Base-by-base conservation (phyloP, 2,888 invertebrate genomes). In the Eupeodes latifasciatus region DNA sequence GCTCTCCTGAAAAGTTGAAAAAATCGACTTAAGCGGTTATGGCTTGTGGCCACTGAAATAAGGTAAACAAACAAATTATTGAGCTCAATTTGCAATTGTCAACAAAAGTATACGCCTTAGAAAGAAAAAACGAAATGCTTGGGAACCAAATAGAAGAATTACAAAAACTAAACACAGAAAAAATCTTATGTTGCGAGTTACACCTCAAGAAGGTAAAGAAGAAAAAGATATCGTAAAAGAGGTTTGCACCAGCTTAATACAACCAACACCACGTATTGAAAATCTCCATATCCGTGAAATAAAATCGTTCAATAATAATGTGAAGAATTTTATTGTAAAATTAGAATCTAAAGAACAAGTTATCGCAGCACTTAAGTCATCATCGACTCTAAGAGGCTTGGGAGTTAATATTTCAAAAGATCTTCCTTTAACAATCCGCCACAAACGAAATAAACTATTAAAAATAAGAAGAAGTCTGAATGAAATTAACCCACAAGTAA, bases 381-480 rank as follows among this genome's bases (percentile, higher is more conserved):
- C 59, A 27, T 34, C 14, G 34, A 27, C 57, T 4, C 12, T 59
- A 6, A 6, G 14, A 44, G 36, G 14, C 67, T 16, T 16, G 19
- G 55, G 55, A 34, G 40, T 71, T 4, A 16, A 10, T 12, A 14
- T 71, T 16, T 55, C 16, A 10, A 71, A 71, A 71, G 69, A 53
- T 44, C 69, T 71, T 9, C 69, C 69, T 1, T 4, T 4, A 4
- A 9, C 55, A 36, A 27, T 71, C 2, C 40, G 57, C 4, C 19
- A 55, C 4, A 71, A 71, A 55, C 16, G 69, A 14, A 71, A 53
- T 10, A 53, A 36, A 36, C 53, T 69, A 9, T 36, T 53, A 4
- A 34, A 44, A n/a, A 57, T 40, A 61, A 9, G 59, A 44, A 71
- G 55, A 0, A 71, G 12, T 11, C 55, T 36, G 0, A n/a, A 59